Conservation (phyloP, 53 echinoderm and acorn worm genomes). For the Holothuria scabra region DNA sequence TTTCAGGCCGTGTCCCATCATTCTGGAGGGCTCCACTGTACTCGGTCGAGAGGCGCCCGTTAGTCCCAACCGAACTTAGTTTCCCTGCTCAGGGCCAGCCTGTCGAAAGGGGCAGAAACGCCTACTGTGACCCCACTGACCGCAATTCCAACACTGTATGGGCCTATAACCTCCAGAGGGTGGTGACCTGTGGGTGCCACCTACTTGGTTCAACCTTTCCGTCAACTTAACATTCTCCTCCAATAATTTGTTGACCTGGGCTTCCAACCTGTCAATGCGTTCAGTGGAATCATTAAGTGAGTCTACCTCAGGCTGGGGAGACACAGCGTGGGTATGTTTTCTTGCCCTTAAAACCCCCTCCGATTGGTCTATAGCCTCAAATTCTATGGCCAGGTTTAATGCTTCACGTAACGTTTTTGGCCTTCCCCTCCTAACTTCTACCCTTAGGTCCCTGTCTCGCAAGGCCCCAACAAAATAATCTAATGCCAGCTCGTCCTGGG, state of each 20-base stretch:
- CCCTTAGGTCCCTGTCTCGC: constrained; percentile 6
- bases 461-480: constrained; percentile 35
- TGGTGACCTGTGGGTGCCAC: too few relatives aligned
- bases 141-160: constrained; percentile 23
- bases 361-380: constrained; percentile 18
- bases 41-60: constrained; percentile 13
- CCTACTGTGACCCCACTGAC: constrained; percentile 30
- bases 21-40: background rate
- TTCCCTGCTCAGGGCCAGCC: background rate
- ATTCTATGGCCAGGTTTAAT: constrained; percentile 2
- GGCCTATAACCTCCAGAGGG: too few relatives aligned
- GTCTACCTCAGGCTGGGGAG: constrained; percentile 7
- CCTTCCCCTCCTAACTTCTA: constrained; percentile 17
- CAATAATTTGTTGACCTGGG: constrained; percentile 14
- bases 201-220: too few relatives aligned
- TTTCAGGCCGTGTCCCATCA: background rate
- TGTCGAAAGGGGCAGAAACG: background rate
- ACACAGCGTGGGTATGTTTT: background rate
- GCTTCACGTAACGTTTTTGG: constrained; percentile 24
- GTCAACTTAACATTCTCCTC: background rate
- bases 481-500: constrained; percentile 21
- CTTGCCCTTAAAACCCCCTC: background rate
- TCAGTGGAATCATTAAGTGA: background rate
- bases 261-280: constrained; percentile 1
- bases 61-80: constrained; percentile 15